Evolutionary conservation across 2,888 invertebrate species (phyloP), one percentile per base, ranked within the genome.

Genomic region (Scaptomyza caliginosa): DNA sequence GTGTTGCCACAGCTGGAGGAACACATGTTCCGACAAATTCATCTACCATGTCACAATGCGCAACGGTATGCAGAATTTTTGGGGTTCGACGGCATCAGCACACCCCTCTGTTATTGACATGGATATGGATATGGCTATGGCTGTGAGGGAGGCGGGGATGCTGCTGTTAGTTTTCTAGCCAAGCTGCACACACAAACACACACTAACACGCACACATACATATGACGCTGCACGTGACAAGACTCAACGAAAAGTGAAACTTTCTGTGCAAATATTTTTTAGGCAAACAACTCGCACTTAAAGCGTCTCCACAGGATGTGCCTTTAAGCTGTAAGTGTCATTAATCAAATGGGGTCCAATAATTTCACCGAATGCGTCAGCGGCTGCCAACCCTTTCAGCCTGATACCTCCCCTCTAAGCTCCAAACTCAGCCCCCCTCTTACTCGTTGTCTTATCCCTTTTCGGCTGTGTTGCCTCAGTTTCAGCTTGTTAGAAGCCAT

Each of bases 11-110:
- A 87, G 86, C 83, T 63, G 83, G 62, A 65, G 68, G 64, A 86
- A 84, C 88, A 84, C 86, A 85, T 86, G 86, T 86, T 78, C 58
- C 69, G 56, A 87, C 80, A 80, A 85, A 86, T 88, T 87, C 86
- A 88, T 88, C 83, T 87, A 66, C 70, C 87, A 74, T 85, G 84
- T 85, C 84, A 84, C 82, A 88, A 79, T 87, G 82, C 85, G 83
- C 83, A 87, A 87, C 77, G 79, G 86, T 85, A 83, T 79, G 83
- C 83, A 79, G 83, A 83, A 82, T 52, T 73, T 43, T 49, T 40
- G 3, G 46, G 38, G 38, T n/a, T n/a, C 17, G 3, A 30, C 16
- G 7, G 16, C 39, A 10, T 19, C 36, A 28, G 28, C 68, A 57
- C 21, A 57, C 21, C 46, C 69, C 50, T 26, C 34, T 30, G 30